Evolutionary conservation across 2,113 vertebrate genomes (phyloP).

Genomic region (Microcebus tavaratra): DNA sequence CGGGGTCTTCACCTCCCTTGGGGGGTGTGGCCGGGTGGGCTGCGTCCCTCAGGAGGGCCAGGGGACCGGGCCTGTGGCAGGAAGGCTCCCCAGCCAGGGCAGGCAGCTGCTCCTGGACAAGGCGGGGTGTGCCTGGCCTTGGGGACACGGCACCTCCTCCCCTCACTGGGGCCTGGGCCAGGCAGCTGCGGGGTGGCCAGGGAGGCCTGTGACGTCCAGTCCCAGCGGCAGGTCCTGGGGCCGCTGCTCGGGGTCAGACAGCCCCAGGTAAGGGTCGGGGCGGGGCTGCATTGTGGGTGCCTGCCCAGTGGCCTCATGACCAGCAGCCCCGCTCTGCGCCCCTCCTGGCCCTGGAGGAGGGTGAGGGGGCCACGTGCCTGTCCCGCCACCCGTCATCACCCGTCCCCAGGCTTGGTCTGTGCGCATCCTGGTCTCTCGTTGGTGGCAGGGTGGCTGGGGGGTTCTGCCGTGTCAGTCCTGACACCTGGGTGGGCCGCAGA

Average conservation of each 20-base stretch:
- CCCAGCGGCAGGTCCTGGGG: not conserved
- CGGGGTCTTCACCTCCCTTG: rapidly evolving
- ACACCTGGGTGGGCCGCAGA: not conserved
- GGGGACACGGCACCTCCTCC: not conserved
- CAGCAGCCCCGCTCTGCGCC: not conserved
- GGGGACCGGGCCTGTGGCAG: not conserved
- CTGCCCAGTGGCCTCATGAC: not conserved
- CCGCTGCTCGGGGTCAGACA: not conserved
- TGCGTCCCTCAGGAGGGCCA: rapidly evolving
- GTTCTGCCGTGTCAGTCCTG: not conserved
- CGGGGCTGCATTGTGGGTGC: not conserved
- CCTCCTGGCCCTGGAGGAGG: not conserved
- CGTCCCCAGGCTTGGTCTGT: not conserved
- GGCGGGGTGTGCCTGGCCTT: not conserved
- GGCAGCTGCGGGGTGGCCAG: constrained; percentile 49
- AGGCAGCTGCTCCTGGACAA: rapidly evolving
- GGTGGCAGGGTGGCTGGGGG: not conserved
- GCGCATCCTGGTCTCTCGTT: not conserved
- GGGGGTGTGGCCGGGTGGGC: not conserved
- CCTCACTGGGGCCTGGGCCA: constrained; percentile 71
- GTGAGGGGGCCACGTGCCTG: not conserved
- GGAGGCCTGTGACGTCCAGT: not conserved
- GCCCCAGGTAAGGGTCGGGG: not conserved
- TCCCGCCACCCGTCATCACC: not conserved
- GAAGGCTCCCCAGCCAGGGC: not conserved